Evolutionary conservation across 2,888 invertebrate genomes (phyloP).

Genomic region (Agonopterix subpropinquella): DNA sequence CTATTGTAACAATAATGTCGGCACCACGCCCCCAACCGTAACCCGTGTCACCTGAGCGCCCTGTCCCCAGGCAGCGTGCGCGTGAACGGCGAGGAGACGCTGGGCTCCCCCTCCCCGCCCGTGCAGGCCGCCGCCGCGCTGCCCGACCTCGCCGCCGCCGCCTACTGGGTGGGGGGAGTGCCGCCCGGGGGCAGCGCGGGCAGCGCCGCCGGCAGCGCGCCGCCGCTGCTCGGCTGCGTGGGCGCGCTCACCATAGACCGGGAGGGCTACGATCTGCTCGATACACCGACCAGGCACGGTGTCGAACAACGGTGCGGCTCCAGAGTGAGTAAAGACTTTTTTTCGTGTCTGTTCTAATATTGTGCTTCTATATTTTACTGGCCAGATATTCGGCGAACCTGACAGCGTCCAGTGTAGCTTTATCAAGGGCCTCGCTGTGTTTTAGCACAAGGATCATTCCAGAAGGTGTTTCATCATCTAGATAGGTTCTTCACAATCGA

Average conservation of each 20-base stretch:
- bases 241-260: conserved; percentile 83
- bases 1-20: too few species aligned
- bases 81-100: conserved; percentile 81
- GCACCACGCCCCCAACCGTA: neutral
- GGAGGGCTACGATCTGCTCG: conserved; percentile 83
- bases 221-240: conserved; percentile 87
- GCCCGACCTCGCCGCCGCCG: conserved; percentile 80
- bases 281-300: conserved; percentile 80
- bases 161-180: conserved; percentile 90
- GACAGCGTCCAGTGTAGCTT: too few species aligned
- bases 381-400: too few species aligned
- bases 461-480: too few species aligned
- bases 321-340: conserved; percentile 61
- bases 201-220: conserved; percentile 28
- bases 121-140: conserved; percentile 72
- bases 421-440: too few species aligned
- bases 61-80: conserved; percentile 75
- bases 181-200: conserved; percentile 77
- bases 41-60: neutral
- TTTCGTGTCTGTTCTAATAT: too few species aligned
- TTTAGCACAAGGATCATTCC: too few species aligned
- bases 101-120: conserved; percentile 80
- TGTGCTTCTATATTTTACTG: too few species aligned
- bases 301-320: conserved; percentile 84
- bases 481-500: too few species aligned